Evolutionary conservation across 1,140 invertebrate species (phyloP).

Genomic region (Drosophila neocordata): DNA sequence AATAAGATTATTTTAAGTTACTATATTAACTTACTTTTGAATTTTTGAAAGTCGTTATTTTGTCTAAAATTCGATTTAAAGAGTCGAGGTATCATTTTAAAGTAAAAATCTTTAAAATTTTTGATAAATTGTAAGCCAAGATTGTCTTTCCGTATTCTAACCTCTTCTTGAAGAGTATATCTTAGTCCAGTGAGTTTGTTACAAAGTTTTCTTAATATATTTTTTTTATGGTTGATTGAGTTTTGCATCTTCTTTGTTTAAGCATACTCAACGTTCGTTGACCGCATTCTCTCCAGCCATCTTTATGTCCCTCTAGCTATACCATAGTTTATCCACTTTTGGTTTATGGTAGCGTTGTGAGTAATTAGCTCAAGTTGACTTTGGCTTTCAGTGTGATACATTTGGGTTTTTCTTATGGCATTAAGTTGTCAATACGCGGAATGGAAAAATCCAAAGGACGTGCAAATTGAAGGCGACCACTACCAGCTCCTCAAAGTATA

Average conservation of each 20-base stretch:
- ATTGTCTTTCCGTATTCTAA: no score
- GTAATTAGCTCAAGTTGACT: slow-evolving; percentile 61
- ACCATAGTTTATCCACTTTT: slow-evolving; percentile 20
- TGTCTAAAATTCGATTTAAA: no score
- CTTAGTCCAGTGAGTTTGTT: no score
- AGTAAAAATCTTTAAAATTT: no score
- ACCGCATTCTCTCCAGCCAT: slow-evolving; percentile 26
- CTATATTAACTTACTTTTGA: background rate
- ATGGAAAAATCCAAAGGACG: background rate
- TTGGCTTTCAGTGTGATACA: slow-evolving; percentile 12
- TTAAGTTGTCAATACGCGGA: slow-evolving; percentile 59
- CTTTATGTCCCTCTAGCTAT: background rate
- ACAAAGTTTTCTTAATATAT: slow-evolving; percentile 2
- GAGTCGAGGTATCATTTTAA: no score
- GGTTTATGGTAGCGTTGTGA: slow-evolving; percentile 32
- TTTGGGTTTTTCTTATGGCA: slow-evolving; percentile 43
- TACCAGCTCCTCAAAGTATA: background rate
- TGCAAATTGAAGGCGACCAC: background rate
- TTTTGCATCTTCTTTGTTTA: slow-evolving; percentile 53
- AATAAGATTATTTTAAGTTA: background rate
- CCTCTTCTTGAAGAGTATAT: slow-evolving; percentile 19
- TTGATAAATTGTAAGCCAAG: no score
- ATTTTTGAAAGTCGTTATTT: no score
- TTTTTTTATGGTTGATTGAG: slow-evolving; percentile 49
- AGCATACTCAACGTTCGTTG: slow-evolving; percentile 33